Conservation (phyloP, 2,113 vertebrate species). For the Chlamydotis undulata region DNA sequence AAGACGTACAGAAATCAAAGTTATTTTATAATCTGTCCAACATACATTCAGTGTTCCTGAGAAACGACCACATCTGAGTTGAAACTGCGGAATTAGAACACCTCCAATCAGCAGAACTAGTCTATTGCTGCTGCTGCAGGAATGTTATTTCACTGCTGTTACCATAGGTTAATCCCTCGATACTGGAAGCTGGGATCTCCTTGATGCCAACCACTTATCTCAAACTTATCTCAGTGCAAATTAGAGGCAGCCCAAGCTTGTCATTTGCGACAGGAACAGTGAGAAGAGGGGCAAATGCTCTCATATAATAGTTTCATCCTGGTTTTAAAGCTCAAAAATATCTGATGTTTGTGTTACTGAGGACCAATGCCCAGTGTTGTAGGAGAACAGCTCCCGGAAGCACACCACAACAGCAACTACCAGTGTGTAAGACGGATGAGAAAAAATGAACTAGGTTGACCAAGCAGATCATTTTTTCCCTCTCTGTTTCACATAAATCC, state of each 20-base stretch:
- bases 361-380: background rate
- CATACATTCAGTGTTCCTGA: slow-evolving; percentile 49
- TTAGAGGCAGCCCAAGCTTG: background rate
- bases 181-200: slow-evolving; percentile 32
- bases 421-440: background rate
- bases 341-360: background rate
- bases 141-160: slow-evolving; percentile 32
- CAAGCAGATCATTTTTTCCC: background rate
- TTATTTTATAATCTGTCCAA: slow-evolving; percentile 34
- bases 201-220: slow-evolving; percentile 23
- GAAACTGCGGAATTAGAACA: slow-evolving; percentile 43
- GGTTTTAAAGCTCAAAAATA: background rate
- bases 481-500: background rate
- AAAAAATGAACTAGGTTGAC: background rate
- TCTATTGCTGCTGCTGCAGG: slow-evolving; percentile 20
- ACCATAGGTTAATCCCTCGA: background rate
- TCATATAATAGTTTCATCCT: background rate
- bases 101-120: slow-evolving; percentile 47
- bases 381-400: background rate
- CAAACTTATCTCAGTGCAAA: background rate
- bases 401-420: background rate
- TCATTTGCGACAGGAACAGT: background rate
- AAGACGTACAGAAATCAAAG: slow-evolving; percentile 42
- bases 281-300: background rate
- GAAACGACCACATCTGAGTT: slow-evolving; percentile 17